Base-by-base conservation (phyloP, 2,888 invertebrate species). In the Meta bourneti region DNA sequence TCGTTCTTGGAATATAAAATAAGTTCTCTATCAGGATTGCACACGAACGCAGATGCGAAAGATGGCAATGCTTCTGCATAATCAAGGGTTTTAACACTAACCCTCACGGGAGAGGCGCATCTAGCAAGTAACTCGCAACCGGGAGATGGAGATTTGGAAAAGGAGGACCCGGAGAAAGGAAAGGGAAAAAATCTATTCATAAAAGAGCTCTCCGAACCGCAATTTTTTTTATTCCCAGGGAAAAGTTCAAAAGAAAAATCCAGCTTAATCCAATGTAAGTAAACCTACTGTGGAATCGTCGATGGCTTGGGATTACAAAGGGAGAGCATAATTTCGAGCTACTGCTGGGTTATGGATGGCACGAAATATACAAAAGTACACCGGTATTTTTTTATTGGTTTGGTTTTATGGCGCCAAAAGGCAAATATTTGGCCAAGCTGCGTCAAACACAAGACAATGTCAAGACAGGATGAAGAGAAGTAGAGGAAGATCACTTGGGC, bases 261-360 rank as follows among this genome's bases (percentile, higher is more conserved):
- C 54, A 70, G 74, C 74, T 80, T 90, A 90, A 90, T 90, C 90
- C 90, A 83, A 90, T 85, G 90, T 90, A 90, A 90, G 90, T 90
- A 90, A 85, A 79, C 79, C 84, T 90, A 84, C 84, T 61, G 79
- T 80, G 78, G 90, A 90, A 90, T 90, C 75, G 90, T 80, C 79
- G 71, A 79, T 83, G 84, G 79, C 90, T 85, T 85, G 85, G 90
- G 90, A 86, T 90, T 90, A 90, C 90, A 85, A 90, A 79, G 69
- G 79, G 83, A 79, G 78, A 78, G 74, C 77, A 75, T 89, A 77
- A 84, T 90, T 84, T 79, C 84, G 52, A 74, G 72, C 72, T 79
- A 52, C 48, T 77, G 52, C 49, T 48, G 78, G 69, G 54, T 79
- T 61, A 51, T n/a, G 79, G 79, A 90, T 72, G 74, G 84, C 52